Evolutionary conservation across 2,888 invertebrate species (phyloP).

Genomic region (Tipula helvola): DNA sequence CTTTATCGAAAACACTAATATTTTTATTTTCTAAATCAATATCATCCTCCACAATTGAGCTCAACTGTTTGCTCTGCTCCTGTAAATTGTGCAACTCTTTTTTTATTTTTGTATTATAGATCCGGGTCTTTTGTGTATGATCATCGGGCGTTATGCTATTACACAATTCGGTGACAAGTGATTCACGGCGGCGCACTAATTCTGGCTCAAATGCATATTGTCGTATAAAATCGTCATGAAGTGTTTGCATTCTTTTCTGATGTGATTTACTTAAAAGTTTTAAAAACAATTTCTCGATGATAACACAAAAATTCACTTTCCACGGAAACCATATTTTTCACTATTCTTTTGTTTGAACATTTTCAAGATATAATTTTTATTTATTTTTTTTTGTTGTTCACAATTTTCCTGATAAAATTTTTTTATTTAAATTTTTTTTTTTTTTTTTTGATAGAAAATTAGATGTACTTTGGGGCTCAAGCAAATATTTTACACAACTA

Average conservation of each 20-base stretch:
- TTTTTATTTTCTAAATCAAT: not conserved
- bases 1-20: not conserved
- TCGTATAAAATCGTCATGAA: conserved; percentile 30
- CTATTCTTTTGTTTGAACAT: conserved; percentile 18
- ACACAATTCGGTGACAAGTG: conserved; percentile 12
- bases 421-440: not conserved
- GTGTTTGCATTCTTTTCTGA: not conserved
- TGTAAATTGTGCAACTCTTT: not conserved
- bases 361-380: too few relatives aligned
- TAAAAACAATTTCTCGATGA: not conserved
- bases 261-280: not conserved
- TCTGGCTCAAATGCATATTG: conserved; percentile 35
- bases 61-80: not conserved
- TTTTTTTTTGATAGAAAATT: not conserved
- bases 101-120: not conserved
- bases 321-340: conserved; percentile 20
- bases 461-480: not conserved
- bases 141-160: not conserved
- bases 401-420: conserved; percentile 13
- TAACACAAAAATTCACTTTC: conserved; percentile 12
- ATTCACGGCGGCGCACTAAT: conserved; percentile 25
- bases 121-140: not conserved
- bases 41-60: not conserved
- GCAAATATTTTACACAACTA: not conserved
- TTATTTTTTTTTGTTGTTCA: conserved; percentile 17